These are phyloP conservation scores for Chionodraco myersi DNA, from an alignment of 2,113 vertebrate genomes.

Conservation along the genomic window DNA sequence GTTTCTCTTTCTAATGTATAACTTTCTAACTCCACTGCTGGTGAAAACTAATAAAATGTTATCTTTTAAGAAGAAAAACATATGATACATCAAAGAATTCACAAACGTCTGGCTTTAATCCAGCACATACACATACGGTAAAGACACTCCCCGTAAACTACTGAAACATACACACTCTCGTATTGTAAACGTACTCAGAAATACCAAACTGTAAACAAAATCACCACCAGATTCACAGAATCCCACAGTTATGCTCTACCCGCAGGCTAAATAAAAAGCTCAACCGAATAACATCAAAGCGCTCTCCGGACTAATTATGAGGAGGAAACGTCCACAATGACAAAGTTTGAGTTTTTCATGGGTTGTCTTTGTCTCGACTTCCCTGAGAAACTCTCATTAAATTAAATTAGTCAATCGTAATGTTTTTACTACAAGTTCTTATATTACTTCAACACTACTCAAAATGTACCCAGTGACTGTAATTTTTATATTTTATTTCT, in stretches of 20 bases:
- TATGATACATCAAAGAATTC: background rate
- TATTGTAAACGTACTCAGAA: constrained; percentile 47
- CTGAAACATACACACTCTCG: constrained; percentile 35
- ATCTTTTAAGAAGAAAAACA: no score
- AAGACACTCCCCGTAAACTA: constrained; percentile 64
- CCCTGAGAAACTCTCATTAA: constrained; percentile 68
- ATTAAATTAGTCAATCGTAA: constrained; percentile 49
- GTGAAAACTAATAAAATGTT: no score
- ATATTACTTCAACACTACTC: background rate
- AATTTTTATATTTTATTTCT: background rate
- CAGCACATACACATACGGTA: background rate
- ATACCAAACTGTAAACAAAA: constrained; percentile 54
- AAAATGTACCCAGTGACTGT: background rate
- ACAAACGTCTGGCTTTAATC: background rate
- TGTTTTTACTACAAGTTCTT: constrained; percentile 29
- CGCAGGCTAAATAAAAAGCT: constrained; percentile 62
- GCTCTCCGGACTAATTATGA: constrained; percentile 52
- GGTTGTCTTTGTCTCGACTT: constrained; percentile 52
- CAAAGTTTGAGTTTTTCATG: constrained; percentile 60
- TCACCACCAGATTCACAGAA: constrained; percentile 60
- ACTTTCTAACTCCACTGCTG: no score
- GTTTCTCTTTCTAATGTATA: no score
- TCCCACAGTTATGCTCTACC: constrained; percentile 53
- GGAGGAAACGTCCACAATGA: constrained; percentile 67
- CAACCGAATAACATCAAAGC: constrained; percentile 64